Percentiles rank a stretch among this genome's conserved stretches.
Evolutionary conservation across 2,797 vertebrate genomes (phyloP).

Genomic region (Huso huso): DNA sequence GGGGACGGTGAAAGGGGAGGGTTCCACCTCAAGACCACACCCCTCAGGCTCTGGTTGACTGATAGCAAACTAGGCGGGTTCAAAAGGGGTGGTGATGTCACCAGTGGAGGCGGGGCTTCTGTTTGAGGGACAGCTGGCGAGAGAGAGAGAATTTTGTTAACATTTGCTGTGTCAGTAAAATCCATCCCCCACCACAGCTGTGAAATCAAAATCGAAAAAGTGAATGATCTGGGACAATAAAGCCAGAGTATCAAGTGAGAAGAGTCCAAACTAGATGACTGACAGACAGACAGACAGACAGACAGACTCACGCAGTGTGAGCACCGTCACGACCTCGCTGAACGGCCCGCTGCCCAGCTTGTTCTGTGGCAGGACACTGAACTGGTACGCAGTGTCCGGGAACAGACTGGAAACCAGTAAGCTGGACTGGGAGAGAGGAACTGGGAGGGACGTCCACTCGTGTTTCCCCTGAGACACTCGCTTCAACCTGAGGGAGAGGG

Average conservation of each 20-base stretch:
- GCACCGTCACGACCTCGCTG: conserved; percentile 79
- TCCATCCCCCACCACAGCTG: too few species aligned
- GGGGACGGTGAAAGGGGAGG: conserved; percentile 57
- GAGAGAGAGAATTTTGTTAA: conserved; percentile 2
- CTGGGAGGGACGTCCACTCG: conserved; percentile 82
- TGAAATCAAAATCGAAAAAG: too few species aligned
- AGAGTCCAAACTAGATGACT: too few species aligned
- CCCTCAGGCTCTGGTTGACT: conserved; percentile 65
- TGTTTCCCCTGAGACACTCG: conserved; percentile 71
- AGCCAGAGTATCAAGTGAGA: too few species aligned
- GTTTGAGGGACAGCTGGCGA: conserved; percentile 43
- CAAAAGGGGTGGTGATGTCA: conserved; percentile 41
- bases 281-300: background rate
- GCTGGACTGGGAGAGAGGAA: conserved; percentile 66
- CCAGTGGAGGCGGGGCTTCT: conserved; percentile 44
- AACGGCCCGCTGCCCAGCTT: conserved; percentile 91
- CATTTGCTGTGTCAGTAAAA: too few species aligned
- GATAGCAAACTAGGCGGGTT: conserved; percentile 69
- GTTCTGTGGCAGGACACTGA: conserved; percentile 91
- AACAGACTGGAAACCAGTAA: conserved; percentile 77
- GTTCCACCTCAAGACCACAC: conserved; percentile 76
- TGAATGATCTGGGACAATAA: too few species aligned
- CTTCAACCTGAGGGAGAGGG: conserved; percentile 60
- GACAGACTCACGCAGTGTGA: conserved; percentile 58
- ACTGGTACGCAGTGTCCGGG: conserved; percentile 75